A percentile compares a stretch with the other conserved stretches of the same genome.
phyloP scores from a whole-genome alignment of 2,797 vertebrate genomes.

The Sparus aurata region DNA sequence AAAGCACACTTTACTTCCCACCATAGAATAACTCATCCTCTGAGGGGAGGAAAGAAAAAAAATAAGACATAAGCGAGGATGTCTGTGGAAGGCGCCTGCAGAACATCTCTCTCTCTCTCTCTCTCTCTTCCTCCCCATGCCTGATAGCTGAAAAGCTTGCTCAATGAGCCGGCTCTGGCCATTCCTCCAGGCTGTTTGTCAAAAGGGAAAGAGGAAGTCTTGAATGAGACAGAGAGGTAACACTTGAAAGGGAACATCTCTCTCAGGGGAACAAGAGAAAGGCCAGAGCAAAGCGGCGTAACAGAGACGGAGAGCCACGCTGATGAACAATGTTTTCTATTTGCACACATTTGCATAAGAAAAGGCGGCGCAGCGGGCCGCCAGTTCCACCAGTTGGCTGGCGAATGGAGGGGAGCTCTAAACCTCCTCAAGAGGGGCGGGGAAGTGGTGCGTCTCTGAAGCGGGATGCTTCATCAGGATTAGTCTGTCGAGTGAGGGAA shows the following conservation, averaged over 20 bases:
- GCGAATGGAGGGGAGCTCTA: conserved; percentile 63
- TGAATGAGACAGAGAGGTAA: conserved; percentile 74
- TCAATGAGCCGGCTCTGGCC: conserved; percentile 62
- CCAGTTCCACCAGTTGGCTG: conserved; percentile 64
- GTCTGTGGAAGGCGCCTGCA: conserved; percentile 56
- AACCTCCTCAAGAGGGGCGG: conserved; percentile 50
- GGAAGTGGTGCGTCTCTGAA: conserved; percentile 45
- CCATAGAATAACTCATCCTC: conserved; percentile 63
- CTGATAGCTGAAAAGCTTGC: conserved; percentile 52
- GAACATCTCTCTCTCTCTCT: conserved; percentile 55
- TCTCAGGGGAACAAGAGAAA: conserved; percentile 69
- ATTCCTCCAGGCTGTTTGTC: conserved; percentile 62
- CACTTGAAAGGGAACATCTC: conserved; percentile 79
- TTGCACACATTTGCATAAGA: conserved; percentile 83
- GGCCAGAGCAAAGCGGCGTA: conserved; percentile 58
- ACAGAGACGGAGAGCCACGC: conserved; percentile 62
- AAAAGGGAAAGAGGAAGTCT: conserved; percentile 76
- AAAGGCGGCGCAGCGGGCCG: conserved; percentile 60
- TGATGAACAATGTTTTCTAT: conserved; percentile 74
- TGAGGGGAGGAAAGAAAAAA: conserved; percentile 12
- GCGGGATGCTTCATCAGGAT: conserved; percentile 55
- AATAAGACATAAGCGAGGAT: conserved; percentile 36
- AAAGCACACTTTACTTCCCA: conserved; percentile 43
- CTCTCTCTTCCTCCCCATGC: conserved; percentile 28
- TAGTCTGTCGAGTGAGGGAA: conserved; percentile 47